Percentiles rank a stretch among this genome's conserved stretches.
Conservation (phyloP, 1,140 invertebrate species). For the Drosophila truncata region DNA sequence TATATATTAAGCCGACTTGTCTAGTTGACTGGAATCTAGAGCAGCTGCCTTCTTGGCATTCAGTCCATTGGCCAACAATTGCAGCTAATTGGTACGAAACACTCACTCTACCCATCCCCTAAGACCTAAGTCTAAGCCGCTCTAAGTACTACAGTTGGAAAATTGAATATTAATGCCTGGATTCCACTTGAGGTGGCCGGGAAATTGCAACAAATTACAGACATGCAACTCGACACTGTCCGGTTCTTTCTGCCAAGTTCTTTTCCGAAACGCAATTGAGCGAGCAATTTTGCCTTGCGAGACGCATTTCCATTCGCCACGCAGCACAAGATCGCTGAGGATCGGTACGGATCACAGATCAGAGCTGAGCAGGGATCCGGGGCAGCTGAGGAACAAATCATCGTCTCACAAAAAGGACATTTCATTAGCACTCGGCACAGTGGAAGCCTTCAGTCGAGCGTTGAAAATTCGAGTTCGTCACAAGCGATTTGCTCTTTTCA, state of each 20-base stretch:
- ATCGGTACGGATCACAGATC: constrained; percentile 25
- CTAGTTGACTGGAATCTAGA: constrained; percentile 22
- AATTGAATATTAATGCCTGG: constrained; percentile 80
- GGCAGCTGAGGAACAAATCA: constrained; percentile 45
- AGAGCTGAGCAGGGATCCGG: background rate
- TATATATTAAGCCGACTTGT: constrained; percentile 14
- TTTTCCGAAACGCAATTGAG: constrained; percentile 63
- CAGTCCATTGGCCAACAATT: constrained; percentile 67
- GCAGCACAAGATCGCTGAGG: constrained; percentile 33
- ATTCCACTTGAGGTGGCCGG: constrained; percentile 60
- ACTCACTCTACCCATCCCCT: constrained; percentile 3
- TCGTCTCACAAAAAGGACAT: constrained; percentile 66
- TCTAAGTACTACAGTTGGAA: constrained; percentile 68
- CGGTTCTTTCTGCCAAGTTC: background rate
- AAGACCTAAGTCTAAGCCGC: constrained; percentile 52
- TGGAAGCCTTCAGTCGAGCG: constrained; percentile 57
- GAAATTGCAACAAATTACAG: constrained; percentile 78
- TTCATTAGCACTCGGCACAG: constrained; percentile 71
- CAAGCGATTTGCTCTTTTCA: constrained; percentile 82
- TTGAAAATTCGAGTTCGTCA: constrained; percentile 80
- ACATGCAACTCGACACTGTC: constrained; percentile 26
- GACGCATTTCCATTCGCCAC: constrained; percentile 58
- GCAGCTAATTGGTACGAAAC: constrained; percentile 68
- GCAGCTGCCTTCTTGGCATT: constrained; percentile 52
- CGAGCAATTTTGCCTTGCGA: constrained; percentile 54